Conservation (phyloP, 2,888 invertebrate genomes). For the Cataglyphis livida region DNA sequence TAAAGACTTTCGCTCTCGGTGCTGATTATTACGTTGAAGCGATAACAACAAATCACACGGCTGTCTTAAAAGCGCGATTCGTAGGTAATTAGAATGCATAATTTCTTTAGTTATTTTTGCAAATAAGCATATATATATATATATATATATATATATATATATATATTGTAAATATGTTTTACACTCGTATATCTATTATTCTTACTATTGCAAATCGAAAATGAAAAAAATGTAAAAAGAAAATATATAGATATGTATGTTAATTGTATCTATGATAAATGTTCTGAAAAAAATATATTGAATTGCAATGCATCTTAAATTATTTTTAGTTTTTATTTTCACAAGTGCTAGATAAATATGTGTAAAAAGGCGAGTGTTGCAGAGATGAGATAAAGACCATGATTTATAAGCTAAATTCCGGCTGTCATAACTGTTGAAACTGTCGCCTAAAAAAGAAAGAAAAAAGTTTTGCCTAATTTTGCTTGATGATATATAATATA, state of each 20-base stretch:
- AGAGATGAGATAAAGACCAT: background rate
- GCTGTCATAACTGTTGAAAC: conserved; percentile 51
- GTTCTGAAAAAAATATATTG: background rate
- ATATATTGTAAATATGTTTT: conserved; percentile 13
- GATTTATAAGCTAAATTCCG: conserved; percentile 32
- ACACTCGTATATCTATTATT: conserved; percentile 10
- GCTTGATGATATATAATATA: background rate
- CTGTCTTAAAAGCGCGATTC: conserved; percentile 73
- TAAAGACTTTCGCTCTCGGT: conserved; percentile 64
- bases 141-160: too few species aligned
- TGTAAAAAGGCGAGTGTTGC: background rate
- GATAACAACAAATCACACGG: conserved; percentile 59
- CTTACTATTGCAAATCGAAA: background rate
- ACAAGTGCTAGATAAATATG: background rate
- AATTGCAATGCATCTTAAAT: conserved; percentile 31
- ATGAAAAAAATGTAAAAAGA: background rate
- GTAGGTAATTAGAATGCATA: conserved; percentile 63
- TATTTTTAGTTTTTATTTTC: conserved; percentile 14
- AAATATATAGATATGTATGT: conserved; percentile 22
- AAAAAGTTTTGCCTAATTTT: background rate
- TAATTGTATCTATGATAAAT: conserved; percentile 28
- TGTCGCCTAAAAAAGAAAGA: conserved; percentile 35
- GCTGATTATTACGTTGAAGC: conserved; percentile 71
- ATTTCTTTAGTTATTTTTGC: background rate
- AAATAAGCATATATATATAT: too few species aligned